Evolutionary conservation across 2,113 vertebrate genomes (phyloP).

Genomic region (Mirza zaza): DNA sequence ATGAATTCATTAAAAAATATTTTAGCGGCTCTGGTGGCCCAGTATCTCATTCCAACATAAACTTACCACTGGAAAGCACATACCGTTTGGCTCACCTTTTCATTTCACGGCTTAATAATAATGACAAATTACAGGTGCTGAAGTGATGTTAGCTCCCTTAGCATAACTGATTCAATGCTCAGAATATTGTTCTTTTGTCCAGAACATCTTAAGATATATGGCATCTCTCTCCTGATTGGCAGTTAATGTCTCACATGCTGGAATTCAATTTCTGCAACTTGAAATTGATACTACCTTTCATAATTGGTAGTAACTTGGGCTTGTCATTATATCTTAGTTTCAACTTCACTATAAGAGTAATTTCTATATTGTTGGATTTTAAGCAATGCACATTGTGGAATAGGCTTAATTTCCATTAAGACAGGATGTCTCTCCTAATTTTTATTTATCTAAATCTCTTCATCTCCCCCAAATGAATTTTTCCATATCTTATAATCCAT

Average conservation of each 20-base stretch:
- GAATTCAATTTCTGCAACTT: constrained; percentile 10
- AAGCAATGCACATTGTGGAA: neutral
- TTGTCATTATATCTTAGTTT: constrained; percentile 23
- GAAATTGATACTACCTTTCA: neutral
- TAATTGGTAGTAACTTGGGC: neutral
- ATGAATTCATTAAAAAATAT: constrained; percentile 81
- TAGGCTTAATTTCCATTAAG: neutral
- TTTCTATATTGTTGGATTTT: neutral
- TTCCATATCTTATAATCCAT: neutral
- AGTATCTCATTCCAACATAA: constrained; percentile 77
- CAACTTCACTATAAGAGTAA: neutral
- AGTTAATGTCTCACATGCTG: neutral
- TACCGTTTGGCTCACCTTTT: constrained; percentile 75
- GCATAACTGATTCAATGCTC: constrained; percentile 45
- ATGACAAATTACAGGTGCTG: constrained; percentile 78
- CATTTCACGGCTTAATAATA: constrained; percentile 77
- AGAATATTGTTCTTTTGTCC: constrained; percentile 54
- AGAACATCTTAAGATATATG: constrained; percentile 19
- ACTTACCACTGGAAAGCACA: constrained; percentile 74
- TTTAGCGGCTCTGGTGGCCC: constrained; percentile 77
- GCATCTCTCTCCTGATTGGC: constrained; percentile 30
- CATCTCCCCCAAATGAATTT: neutral
- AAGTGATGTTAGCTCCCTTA: constrained; percentile 66
- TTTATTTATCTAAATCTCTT: neutral
- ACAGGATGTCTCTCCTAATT: neutral